phyloP scores from a whole-genome alignment of 2,797 vertebrate genomes.

The Bovichtus variegatus region DNA sequence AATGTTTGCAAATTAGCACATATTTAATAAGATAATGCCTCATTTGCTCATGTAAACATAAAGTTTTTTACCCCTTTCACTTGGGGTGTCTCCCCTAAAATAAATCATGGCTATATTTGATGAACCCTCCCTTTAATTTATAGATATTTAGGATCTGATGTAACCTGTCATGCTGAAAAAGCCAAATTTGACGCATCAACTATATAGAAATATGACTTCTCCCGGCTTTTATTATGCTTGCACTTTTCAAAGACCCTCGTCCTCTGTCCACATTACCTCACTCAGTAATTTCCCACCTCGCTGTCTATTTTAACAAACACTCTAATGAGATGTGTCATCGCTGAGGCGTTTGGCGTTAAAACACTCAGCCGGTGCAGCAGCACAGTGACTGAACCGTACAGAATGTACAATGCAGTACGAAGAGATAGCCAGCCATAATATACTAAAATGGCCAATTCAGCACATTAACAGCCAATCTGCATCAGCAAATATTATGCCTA shows the following conservation, averaged over 20 bases:
- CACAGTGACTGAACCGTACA: constrained; percentile 4
- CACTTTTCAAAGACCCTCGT: constrained; percentile 10
- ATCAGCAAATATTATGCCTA: constrained; percentile 22
- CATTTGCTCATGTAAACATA: no score
- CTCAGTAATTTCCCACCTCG: constrained; percentile 29
- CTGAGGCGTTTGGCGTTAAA: constrained; percentile 16
- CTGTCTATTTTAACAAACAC: constrained; percentile 15
- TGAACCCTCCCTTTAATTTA: background rate
- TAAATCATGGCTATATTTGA: background rate
- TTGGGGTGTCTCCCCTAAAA: no score
- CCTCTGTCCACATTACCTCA: background rate
- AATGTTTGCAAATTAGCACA: no score
- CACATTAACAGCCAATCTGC: constrained; percentile 5
- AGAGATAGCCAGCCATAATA: background rate
- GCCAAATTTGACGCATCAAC: background rate
- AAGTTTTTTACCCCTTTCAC: no score
- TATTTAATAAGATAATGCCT: no score
- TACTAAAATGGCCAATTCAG: constrained; percentile 19
- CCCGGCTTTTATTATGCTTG: constrained; percentile 2
- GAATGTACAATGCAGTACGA: background rate
- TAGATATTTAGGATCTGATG: background rate
- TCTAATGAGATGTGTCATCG: constrained; percentile 25
- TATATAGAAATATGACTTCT: constrained; percentile 9
- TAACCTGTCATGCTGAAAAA: background rate
- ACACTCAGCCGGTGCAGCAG: constrained; percentile 8